Conservation (phyloP, 2,888 invertebrate species). For the Sminthurinus aureus region DNA sequence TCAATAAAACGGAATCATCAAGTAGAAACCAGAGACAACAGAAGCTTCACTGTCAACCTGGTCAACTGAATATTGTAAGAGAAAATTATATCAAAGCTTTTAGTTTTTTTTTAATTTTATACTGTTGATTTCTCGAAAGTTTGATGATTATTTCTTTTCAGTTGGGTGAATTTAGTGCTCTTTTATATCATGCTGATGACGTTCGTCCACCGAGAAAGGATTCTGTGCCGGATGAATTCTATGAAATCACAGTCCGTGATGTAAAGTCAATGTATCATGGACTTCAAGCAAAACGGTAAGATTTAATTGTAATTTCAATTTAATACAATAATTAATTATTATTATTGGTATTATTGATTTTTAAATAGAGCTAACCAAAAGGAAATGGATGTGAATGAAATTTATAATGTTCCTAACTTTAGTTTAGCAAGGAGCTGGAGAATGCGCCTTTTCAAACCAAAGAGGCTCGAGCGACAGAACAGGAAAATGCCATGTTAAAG, state of each 20-base stretch:
- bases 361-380: not conserved
- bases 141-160: slow-evolving; percentile 60
- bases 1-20: not conserved
- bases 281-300: slow-evolving; percentile 69
- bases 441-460: slow-evolving; percentile 78
- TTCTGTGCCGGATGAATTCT: slow-evolving; percentile 79
- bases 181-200: slow-evolving; percentile 73
- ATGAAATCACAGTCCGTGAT: slow-evolving; percentile 84
- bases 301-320: not conserved
- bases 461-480: slow-evolving; percentile 70
- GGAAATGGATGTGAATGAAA: not conserved
- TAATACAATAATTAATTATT: not conserved
- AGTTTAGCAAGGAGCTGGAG: slow-evolving; percentile 70
- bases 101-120: not conserved
- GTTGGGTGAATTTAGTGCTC: slow-evolving; percentile 78
- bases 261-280: slow-evolving; percentile 78
- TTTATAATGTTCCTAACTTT: no score
- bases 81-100: not conserved
- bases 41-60: slow-evolving; percentile 16
- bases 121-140: not conserved
- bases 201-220: slow-evolving; percentile 63
- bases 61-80: slow-evolving; percentile 27
- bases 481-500: slow-evolving; percentile 59
- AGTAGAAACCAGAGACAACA: not conserved
- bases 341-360: not conserved